phyloP scores from a whole-genome alignment of 2,888 invertebrate genomes.

The Chymomyza fuscimana region DNA sequence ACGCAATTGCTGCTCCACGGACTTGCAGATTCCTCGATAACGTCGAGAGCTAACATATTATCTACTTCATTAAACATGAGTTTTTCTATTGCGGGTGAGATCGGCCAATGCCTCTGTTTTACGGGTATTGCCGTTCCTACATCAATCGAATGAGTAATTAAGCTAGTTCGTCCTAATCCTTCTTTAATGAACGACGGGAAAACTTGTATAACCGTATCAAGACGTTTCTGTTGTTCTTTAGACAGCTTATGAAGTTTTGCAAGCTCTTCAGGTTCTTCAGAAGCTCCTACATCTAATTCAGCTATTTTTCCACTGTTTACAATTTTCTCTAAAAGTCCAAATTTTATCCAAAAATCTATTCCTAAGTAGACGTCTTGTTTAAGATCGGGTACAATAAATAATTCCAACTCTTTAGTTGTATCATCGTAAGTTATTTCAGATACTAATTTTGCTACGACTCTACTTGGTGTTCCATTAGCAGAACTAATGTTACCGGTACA shows the following conservation, averaged over 20 bases:
- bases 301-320: neutral
- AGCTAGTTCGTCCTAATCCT: no score
- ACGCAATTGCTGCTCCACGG: no score
- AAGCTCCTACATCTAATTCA: conserved; percentile 6
- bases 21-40: no score
- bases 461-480: neutral
- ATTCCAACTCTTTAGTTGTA: neutral
- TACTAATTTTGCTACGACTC: neutral
- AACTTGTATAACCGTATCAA: neutral
- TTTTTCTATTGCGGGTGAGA: no score
- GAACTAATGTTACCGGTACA: conserved; percentile 10
- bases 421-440: neutral
- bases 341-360: conserved; percentile 9
- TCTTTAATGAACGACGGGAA: conserved; percentile 37
- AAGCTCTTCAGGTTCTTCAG: neutral
- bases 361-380: conserved; percentile 15
- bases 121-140: no score
- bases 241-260: conserved; percentile 5
- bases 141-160: no score
- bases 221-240: neutral
- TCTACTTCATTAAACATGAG: no score
- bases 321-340: neutral
- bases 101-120: no score
- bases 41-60: no score
- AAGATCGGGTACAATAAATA: no score